Conservation (phyloP, 2,797 vertebrate genomes). For the Phalanger gymnotis region DNA sequence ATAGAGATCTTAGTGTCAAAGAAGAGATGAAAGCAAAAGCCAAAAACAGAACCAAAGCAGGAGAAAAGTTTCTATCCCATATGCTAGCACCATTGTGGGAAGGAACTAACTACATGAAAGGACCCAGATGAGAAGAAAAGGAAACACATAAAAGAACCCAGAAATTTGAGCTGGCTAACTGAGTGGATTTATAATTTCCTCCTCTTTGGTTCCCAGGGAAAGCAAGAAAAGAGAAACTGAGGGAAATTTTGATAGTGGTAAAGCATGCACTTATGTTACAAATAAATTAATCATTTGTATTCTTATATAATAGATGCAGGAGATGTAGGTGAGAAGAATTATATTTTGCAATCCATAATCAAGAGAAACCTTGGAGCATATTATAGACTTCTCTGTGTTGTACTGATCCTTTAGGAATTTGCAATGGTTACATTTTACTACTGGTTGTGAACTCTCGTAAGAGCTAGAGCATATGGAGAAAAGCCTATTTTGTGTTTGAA, state of each 20-base stretch:
- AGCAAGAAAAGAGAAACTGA: background rate
- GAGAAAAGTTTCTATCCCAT: background rate
- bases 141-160: background rate
- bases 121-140: background rate
- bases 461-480: background rate
- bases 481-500: background rate
- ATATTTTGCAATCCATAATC: constrained; percentile 6
- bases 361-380: constrained; percentile 36
- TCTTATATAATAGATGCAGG: constrained; percentile 19
- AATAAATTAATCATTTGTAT: constrained; percentile 6
- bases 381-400: background rate
- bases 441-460: background rate
- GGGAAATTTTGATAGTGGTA: constrained; percentile 18
- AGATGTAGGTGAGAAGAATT: background rate
- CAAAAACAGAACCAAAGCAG: background rate
- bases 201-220: background rate
- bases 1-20: background rate
- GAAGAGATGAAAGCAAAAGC: constrained; percentile 41
- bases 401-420: constrained; percentile 11
- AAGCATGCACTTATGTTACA: constrained; percentile 7
- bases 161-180: constrained; percentile 18
- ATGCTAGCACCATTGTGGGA: background rate
- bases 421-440: background rate
- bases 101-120: background rate
- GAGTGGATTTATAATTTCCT: background rate